Percentiles rank a stretch among this genome's conserved stretches.
These are phyloP conservation scores for Myzus persicae DNA, from an alignment of 1,140 invertebrate species.

Conservation along the genomic window DNA sequence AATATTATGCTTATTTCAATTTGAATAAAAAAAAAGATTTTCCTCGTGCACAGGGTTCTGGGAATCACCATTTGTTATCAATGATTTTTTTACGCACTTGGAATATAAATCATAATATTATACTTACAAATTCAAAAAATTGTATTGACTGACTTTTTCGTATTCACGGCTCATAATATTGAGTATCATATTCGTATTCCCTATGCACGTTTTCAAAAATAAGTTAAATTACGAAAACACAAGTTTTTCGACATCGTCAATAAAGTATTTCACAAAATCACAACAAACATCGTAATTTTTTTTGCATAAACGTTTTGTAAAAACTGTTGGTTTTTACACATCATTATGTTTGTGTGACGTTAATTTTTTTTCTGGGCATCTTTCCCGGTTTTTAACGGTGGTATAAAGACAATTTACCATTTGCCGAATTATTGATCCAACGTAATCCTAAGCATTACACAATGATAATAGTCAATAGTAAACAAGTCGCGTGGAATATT, in stretches of 20 bases:
- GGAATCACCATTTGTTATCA: not conserved
- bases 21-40: not conserved
- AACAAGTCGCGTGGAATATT: not conserved
- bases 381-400: not conserved
- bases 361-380: not conserved
- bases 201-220: not conserved
- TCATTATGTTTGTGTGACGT: no score
- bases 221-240: not conserved
- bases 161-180: not conserved
- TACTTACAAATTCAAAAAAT: not conserved
- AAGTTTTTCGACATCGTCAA: not conserved
- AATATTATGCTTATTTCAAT: not conserved
- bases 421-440: not conserved
- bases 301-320: no score
- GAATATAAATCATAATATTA: not conserved
- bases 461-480: not conserved
- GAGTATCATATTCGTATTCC: not conserved
- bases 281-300: no score
- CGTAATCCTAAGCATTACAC: not conserved
- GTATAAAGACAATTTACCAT: not conserved
- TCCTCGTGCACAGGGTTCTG: not conserved
- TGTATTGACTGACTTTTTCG: not conserved
- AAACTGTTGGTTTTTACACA: not conserved
- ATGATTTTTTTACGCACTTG: not conserved
- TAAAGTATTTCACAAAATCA: no score